Conservation (phyloP, 2,113 vertebrate species). For the Gavia stellata region DNA sequence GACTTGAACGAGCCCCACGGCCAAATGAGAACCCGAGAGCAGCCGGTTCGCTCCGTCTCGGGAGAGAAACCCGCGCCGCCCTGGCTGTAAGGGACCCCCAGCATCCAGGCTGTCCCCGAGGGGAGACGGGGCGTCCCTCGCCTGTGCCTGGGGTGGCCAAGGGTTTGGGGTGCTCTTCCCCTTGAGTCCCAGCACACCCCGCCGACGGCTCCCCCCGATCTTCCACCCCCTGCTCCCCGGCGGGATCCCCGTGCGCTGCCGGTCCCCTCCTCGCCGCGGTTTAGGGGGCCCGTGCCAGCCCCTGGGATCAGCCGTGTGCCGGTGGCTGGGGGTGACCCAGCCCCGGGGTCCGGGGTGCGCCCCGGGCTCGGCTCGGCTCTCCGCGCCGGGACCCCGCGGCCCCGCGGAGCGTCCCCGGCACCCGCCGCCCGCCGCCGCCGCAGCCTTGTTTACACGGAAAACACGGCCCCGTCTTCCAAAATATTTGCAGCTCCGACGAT, state of each 20-base stretch:
- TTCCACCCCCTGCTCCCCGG: neutral
- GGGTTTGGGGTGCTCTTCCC: neutral
- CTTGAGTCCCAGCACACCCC: neutral
- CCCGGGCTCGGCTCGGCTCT: neutral
- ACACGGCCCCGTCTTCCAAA: conserved; percentile 1
- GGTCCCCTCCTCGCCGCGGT: neutral
- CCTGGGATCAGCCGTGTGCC: neutral
- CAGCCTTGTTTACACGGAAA: neutral
- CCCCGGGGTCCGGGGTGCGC: too few species aligned
- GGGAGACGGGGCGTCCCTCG: too few species aligned
- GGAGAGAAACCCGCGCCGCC: neutral
- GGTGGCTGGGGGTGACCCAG: neutral
- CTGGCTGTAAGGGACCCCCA: neutral
- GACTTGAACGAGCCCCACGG: neutral
- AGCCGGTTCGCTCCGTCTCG: neutral
- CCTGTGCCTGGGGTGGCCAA: too few species aligned
- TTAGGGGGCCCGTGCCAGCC: neutral
- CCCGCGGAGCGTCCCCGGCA: neutral
- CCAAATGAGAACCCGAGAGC: neutral
- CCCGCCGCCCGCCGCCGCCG: neutral
- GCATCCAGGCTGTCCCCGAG: neutral
- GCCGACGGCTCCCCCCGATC: neutral
- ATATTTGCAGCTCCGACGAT: neutral
- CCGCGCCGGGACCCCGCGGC: too few species aligned
- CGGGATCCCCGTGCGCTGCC: neutral